A percentile compares a stretch with the other conserved stretches of the same genome.
These are phyloP conservation scores for Adelges cooleyi DNA, from an alignment of 1,140 invertebrate genomes.

Conservation along the genomic window DNA sequence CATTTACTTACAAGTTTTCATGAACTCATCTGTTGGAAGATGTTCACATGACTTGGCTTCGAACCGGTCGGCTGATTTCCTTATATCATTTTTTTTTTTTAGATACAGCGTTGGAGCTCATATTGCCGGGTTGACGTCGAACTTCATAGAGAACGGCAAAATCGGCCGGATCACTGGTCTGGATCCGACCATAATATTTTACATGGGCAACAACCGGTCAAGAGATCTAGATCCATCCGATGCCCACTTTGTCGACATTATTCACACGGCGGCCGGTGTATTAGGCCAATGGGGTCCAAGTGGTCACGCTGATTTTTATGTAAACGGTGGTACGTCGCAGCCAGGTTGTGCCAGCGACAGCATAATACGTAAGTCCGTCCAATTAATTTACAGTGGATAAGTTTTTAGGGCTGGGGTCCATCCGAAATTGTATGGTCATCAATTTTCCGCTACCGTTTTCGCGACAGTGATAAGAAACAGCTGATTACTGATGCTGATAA, in stretches of 20 bases:
- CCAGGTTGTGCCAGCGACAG: constrained; percentile 70
- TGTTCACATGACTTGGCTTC: too few species aligned
- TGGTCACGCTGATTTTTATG: constrained; percentile 81
- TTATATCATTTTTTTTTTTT: not conserved
- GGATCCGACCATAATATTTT: constrained; percentile 67
- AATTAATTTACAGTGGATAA: too few species aligned
- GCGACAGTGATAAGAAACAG: too few species aligned
- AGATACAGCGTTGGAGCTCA: constrained; percentile 71
- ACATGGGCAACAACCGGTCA: constrained; percentile 63
- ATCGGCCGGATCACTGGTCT: constrained; percentile 69
- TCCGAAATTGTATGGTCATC: too few species aligned
- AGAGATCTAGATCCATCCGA: constrained; percentile 72
- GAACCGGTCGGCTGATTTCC: not conserved
- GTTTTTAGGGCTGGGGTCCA: too few species aligned
- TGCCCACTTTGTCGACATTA: constrained; percentile 74
- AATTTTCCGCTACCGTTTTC: too few species aligned
- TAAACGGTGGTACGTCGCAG: constrained; percentile 77
- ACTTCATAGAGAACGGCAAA: constrained; percentile 49
- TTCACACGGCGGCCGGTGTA: constrained; percentile 78
- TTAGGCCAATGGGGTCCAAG: constrained; percentile 73
- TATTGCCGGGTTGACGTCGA: constrained; percentile 67
- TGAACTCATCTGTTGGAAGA: too few species aligned
- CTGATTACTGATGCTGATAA: too few species aligned
- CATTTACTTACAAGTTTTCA: too few species aligned
- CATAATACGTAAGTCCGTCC: constrained; percentile 64